Evolutionary conservation across 2,113 vertebrate genomes (phyloP).

Genomic region (Terrapene triunguis): DNA sequence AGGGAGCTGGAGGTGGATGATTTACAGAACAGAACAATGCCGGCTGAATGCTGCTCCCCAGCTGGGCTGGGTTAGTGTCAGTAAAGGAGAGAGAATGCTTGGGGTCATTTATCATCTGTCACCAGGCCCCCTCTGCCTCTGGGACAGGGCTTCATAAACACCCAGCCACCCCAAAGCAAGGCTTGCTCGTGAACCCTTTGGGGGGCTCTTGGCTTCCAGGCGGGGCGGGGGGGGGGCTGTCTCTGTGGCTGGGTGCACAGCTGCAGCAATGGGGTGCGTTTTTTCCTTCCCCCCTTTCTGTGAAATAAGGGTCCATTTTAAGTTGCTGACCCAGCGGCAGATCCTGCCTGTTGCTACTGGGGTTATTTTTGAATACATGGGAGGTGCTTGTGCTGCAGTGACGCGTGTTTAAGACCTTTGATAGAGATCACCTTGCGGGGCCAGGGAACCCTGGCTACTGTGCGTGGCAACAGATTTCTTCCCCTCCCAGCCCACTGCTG

Average conservation of each 20-base stretch:
- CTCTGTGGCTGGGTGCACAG: background rate
- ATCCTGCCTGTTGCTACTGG: no score
- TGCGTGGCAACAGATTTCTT: background rate
- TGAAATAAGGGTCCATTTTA: no score
- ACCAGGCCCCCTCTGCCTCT: background rate
- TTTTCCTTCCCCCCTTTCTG: background rate
- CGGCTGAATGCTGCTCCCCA: background rate
- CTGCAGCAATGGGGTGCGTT: background rate
- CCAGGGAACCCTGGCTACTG: background rate
- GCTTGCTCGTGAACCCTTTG: background rate
- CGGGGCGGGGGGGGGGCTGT: no score
- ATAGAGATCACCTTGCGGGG: background rate
- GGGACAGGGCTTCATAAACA: background rate
- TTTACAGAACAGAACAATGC: slow-evolving; percentile 1
- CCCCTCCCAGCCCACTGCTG: background rate
- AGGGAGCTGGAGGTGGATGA: background rate
- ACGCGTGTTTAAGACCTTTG: background rate
- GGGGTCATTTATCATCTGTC: slow-evolving; percentile 48
- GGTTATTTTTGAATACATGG: no score
- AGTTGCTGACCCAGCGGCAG: no score
- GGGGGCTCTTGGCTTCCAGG: background rate
- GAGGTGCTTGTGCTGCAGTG: no score
- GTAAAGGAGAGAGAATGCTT: background rate
- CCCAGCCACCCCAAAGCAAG: background rate
- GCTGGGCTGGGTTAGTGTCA: slow-evolving; percentile 30